These are phyloP conservation scores for Meteorus colon DNA, from an alignment of 2,888 invertebrate genomes.

Conservation along the genomic window DNA sequence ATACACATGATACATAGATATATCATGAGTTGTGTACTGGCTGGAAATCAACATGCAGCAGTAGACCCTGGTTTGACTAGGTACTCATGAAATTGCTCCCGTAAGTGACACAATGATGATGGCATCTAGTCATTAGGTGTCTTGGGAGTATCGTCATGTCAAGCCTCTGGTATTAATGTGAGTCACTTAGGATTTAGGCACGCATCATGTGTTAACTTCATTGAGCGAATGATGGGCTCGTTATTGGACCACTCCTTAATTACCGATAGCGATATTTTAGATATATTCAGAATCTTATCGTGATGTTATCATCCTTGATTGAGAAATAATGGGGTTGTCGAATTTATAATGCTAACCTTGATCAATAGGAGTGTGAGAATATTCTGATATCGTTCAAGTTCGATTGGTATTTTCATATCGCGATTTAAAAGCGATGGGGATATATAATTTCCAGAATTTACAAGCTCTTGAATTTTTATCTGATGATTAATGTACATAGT, in stretches of 20 bases:
- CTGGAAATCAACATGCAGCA: conserved; percentile 2
- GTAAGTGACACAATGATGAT: conserved; percentile 38
- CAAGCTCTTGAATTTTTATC: no score
- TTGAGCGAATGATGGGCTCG: background rate
- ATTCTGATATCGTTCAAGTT: no score
- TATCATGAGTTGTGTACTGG: background rate
- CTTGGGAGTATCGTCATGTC: conserved; percentile 36
- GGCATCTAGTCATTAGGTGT: conserved; percentile 39
- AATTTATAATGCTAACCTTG: no score
- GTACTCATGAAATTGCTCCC: conserved; percentile 30
- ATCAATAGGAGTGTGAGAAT: no score
- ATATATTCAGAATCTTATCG: background rate
- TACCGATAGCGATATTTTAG: background rate
- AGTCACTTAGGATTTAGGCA: conserved; percentile 32
- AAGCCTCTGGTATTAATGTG: conserved; percentile 27
- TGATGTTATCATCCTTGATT: no score
- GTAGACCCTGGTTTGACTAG: conserved; percentile 18
- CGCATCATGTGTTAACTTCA: conserved; percentile 20
- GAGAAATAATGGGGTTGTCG: no score
- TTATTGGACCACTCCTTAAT: background rate
- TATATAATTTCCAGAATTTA: no score
- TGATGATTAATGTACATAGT: no score
- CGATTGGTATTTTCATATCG: no score
- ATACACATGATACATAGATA: conserved; percentile 11
- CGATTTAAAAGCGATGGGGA: no score